Evolutionary conservation across 2,797 vertebrate species (phyloP).

Genomic region (Falco novaeseelandiae): DNA sequence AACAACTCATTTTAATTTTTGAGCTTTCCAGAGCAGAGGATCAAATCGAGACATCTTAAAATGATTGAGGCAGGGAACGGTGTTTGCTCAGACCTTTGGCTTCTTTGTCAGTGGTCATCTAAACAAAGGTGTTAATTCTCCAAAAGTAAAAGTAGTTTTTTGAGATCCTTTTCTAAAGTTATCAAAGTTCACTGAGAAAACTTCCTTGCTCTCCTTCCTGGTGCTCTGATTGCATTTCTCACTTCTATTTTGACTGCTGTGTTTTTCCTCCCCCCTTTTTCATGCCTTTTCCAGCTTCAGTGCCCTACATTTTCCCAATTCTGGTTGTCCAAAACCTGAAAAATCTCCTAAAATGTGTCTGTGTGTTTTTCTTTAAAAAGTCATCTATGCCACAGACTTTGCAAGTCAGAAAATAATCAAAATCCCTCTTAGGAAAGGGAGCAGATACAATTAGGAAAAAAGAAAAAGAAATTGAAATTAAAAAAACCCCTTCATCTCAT

Average conservation of each 20-base stretch:
- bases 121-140: background rate
- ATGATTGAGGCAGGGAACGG: background rate
- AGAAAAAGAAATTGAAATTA: background rate
- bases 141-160: background rate
- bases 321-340: background rate
- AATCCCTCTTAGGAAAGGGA: background rate
- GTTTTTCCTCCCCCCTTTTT: background rate
- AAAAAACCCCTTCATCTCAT: background rate
- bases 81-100: background rate
- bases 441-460: background rate
- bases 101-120: background rate
- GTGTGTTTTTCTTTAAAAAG: background rate
- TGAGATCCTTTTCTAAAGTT: background rate
- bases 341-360: background rate
- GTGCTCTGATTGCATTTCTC: slow-evolving; percentile 1
- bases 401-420: background rate
- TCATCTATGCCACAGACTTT: background rate
- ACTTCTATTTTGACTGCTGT: slow-evolving; percentile 22
- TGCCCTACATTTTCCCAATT: background rate
- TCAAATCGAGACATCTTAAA: background rate
- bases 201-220: background rate
- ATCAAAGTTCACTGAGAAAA: background rate
- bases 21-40: background rate
- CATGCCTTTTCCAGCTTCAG: background rate
- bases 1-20: background rate